Percentiles rank a stretch among this genome's conserved stretches.
Conservation (phyloP, 2,113 vertebrate genomes). For the Scalopus aquaticus region DNA sequence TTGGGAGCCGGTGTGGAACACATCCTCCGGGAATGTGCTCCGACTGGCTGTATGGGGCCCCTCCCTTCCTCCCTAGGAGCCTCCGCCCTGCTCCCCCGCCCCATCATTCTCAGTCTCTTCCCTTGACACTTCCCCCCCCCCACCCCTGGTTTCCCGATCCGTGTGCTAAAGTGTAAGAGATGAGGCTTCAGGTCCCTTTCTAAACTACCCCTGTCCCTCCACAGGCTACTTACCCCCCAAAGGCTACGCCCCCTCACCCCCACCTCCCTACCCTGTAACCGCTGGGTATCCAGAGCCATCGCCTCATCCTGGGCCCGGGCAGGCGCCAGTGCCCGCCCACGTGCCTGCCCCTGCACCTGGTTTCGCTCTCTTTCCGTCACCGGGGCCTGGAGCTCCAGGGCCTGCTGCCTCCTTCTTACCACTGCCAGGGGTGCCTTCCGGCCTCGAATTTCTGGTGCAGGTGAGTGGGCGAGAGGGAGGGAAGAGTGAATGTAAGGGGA, state of each 20-base stretch:
- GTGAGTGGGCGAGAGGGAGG: slow-evolving; percentile 75
- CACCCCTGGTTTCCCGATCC: neutral
- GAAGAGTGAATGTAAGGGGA: neutral
- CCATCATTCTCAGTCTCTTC: slow-evolving; percentile 16
- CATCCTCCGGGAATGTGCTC: slow-evolving; percentile 73
- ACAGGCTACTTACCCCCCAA: slow-evolving; percentile 72
- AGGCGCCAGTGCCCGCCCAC: slow-evolving; percentile 47
- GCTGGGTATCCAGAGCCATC: slow-evolving; percentile 64
- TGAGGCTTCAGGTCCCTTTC: neutral
- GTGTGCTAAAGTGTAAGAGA: neutral
- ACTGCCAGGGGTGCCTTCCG: slow-evolving; percentile 86
- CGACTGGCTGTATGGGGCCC: slow-evolving; percentile 65
- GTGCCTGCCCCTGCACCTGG: slow-evolving; percentile 79
- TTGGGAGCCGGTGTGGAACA: slow-evolving; percentile 11
- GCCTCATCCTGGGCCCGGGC: slow-evolving; percentile 56
- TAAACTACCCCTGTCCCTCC: neutral
- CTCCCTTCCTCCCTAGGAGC: slow-evolving; percentile 60
- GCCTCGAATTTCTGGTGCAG: slow-evolving; percentile 91
- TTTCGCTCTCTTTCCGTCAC: slow-evolving; percentile 82
- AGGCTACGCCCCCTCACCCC: slow-evolving; percentile 82
- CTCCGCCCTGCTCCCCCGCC: slow-evolving; percentile 56
- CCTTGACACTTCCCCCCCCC: neutral
- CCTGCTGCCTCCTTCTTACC: slow-evolving; percentile 69
- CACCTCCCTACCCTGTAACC: slow-evolving; percentile 83
- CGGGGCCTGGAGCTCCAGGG: slow-evolving; percentile 66